Evolutionary conservation across 2,797 vertebrate species (phyloP).

Genomic region (Clarias platycephalus): DNA sequence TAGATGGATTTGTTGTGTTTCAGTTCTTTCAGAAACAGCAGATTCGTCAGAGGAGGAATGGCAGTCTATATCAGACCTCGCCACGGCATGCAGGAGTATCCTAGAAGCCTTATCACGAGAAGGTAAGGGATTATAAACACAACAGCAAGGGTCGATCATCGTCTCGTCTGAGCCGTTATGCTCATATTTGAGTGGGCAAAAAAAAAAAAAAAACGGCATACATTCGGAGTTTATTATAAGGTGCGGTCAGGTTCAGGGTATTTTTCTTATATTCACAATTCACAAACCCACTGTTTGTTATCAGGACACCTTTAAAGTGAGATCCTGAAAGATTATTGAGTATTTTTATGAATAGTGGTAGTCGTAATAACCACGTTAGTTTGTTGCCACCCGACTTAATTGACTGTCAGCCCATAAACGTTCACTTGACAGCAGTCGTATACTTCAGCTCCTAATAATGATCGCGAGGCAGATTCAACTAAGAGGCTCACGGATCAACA

Average conservation of each 20-base stretch:
- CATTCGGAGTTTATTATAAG: not conserved
- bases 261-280: not conserved
- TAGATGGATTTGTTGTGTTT: slow-evolving; percentile 15
- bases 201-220: not conserved
- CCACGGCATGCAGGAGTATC: slow-evolving; percentile 85
- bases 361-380: not conserved
- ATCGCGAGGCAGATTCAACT: not conserved
- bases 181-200: not conserved
- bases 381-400: not conserved
- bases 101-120: slow-evolving; percentile 85
- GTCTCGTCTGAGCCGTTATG: not conserved
- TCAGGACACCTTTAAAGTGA: not conserved
- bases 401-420: not conserved
- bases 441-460: not conserved
- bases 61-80: slow-evolving; percentile 88
- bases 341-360: not conserved
- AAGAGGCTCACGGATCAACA: not conserved
- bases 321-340: not conserved
- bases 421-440: not conserved
- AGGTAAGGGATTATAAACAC: slow-evolving; percentile 69
- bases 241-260: not conserved
- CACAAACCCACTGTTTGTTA: not conserved
- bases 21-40: slow-evolving; percentile 83
- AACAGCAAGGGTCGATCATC: not conserved
- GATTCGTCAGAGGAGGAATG: slow-evolving; percentile 87